These are phyloP conservation scores for Spilarctia lutea DNA, from an alignment of 2,888 invertebrate genomes.

Conservation along the genomic window DNA sequence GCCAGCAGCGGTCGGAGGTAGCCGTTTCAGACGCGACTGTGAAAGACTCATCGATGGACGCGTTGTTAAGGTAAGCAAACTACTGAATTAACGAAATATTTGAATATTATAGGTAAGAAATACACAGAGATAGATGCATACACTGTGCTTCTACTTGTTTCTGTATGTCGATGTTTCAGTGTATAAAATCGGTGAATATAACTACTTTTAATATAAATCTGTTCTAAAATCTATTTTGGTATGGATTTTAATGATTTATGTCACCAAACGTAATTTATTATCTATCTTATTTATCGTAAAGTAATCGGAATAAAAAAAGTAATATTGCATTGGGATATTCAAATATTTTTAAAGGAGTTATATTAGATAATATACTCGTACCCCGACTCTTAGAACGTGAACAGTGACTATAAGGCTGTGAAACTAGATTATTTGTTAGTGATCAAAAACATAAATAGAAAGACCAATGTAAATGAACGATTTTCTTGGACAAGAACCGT, in stretches of 20 bases:
- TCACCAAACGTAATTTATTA: too few relatives aligned
- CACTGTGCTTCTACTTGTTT: not conserved
- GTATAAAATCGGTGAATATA: not conserved
- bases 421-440: not conserved
- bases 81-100: not conserved
- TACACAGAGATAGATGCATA: not conserved
- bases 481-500: too few relatives aligned
- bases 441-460: not conserved
- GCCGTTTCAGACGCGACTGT: constrained; percentile 77
- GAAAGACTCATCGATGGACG: constrained; percentile 92
- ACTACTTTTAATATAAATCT: not conserved
- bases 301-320: not conserved
- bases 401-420: not conserved
- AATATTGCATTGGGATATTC: not conserved
- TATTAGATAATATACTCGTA: not conserved
- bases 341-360: fast-evolving
- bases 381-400: not conserved
- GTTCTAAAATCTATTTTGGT: not conserved
- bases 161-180: not conserved
- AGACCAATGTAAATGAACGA: too few relatives aligned
- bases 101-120: not conserved
- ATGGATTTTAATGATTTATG: not conserved
- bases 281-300: not conserved
- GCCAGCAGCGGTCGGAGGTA: constrained; percentile 80
- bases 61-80: constrained; percentile 76